phyloP scores from a whole-genome alignment of 2,797 vertebrate species.

The Leucoraja ocellata region DNA sequence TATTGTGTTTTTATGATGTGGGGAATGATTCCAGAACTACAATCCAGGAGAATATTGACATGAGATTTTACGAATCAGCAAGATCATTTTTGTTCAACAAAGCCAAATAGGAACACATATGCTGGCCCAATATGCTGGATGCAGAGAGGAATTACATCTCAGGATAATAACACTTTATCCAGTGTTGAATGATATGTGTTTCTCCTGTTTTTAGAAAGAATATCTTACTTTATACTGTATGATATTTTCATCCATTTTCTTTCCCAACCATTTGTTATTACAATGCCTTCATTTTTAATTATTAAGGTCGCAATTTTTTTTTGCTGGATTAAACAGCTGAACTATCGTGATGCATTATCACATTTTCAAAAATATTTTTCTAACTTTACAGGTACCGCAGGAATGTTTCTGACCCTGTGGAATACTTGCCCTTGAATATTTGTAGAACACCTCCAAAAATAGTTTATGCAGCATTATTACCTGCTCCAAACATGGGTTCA shows the following conservation, averaged over 20 bases:
- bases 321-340: not conserved
- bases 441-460: not conserved
- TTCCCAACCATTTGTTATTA: not conserved
- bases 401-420: not conserved
- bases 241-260: not conserved
- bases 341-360: not conserved
- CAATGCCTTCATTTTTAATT: not conserved
- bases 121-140: not conserved
- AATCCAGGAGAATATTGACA: not conserved
- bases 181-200: not conserved
- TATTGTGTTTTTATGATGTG: not conserved
- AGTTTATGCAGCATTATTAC: not conserved
- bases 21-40: not conserved
- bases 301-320: not conserved
- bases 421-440: not conserved
- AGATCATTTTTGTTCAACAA: not conserved
- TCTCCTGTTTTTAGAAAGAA: not conserved
- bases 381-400: not conserved
- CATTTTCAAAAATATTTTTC: not conserved
- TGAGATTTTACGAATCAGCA: not conserved
- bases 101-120: not conserved
- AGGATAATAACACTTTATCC: not conserved
- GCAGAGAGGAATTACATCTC: not conserved
- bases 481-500: not conserved
- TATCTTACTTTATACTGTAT: not conserved